Conservation (phyloP, 2,888 invertebrate genomes). For the Dione vanillae region DNA sequence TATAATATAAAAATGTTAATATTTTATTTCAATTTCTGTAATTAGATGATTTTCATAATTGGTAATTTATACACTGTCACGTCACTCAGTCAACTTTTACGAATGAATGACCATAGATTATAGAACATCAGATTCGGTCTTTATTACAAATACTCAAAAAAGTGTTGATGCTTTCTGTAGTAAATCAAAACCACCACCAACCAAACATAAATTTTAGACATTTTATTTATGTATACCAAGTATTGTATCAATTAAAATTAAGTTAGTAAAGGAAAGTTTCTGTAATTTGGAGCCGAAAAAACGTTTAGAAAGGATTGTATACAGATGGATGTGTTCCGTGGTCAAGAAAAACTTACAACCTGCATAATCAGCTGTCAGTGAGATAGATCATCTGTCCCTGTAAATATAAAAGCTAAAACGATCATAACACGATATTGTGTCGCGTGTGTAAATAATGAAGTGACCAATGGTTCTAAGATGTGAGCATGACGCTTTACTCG, state of each 20-base stretch:
- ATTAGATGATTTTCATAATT: not conserved
- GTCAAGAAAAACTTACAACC: slow-evolving; percentile 82
- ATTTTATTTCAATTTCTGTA: not conserved
- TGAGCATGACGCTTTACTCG: slow-evolving; percentile 64
- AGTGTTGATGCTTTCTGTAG: slow-evolving; percentile 85
- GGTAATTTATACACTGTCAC: slow-evolving; percentile 44
- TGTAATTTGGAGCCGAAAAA: slow-evolving; percentile 61
- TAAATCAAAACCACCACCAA: slow-evolving; percentile 78
- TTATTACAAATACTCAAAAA: slow-evolving; percentile 80
- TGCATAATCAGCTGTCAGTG: slow-evolving; percentile 85
- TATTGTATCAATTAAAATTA: slow-evolving; percentile 74
- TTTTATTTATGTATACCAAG: slow-evolving; percentile 74
- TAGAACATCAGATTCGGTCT: slow-evolving; percentile 59
- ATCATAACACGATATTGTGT: slow-evolving; percentile 75
- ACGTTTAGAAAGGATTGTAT: slow-evolving; percentile 66
- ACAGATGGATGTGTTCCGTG: slow-evolving; percentile 79
- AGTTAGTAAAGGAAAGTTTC: slow-evolving; percentile 62
- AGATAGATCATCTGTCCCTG: slow-evolving; percentile 84
- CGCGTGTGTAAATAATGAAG: slow-evolving; percentile 70
- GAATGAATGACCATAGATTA: slow-evolving; percentile 72
- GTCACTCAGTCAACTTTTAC: slow-evolving; percentile 51
- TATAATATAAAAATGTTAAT: not conserved
- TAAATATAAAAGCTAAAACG: slow-evolving; percentile 83
- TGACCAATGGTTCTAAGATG: slow-evolving; percentile 70
- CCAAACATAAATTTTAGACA: slow-evolving; percentile 80